Conservation (phyloP, 2,888 invertebrate genomes). For the Megastigmus dorsalis region DNA sequence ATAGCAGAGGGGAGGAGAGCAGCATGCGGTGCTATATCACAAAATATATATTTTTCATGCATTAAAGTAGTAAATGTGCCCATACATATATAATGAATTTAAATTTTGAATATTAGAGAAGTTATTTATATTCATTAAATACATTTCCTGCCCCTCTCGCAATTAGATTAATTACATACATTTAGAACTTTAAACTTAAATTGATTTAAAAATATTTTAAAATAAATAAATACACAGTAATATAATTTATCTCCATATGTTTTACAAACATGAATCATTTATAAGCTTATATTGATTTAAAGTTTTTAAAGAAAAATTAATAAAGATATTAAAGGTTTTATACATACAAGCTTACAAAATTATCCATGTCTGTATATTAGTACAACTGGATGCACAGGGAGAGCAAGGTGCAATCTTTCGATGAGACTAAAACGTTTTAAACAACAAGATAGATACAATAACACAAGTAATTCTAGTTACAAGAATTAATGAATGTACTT, state of each 20-base stretch:
- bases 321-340: constrained; percentile 51
- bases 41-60: constrained; percentile 18
- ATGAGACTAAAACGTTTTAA: constrained; percentile 56
- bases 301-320: constrained; percentile 13
- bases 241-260: background rate
- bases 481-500: constrained; percentile 8
- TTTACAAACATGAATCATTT: constrained; percentile 30
- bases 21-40: constrained; percentile 22
- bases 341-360: constrained; percentile 50
- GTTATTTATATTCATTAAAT: background rate
- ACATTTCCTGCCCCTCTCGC: constrained; percentile 15
- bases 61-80: constrained; percentile 52
- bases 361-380: constrained; percentile 58
- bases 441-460: constrained; percentile 31
- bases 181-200: background rate
- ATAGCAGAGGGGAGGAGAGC: constrained; percentile 5
- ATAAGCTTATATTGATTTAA: background rate
- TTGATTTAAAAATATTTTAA: background rate
- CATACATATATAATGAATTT: constrained; percentile 8
- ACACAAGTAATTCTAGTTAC: constrained; percentile 2
- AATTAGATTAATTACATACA: background rate
- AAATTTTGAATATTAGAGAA: background rate
- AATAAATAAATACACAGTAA: background rate
- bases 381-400: constrained; percentile 71
- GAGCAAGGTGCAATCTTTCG: constrained; percentile 53